Percentiles rank a stretch among this genome's conserved stretches.
phyloP scores from a whole-genome alignment of 2,888 invertebrate genomes.

The Cryptocheilus praepositus region DNA sequence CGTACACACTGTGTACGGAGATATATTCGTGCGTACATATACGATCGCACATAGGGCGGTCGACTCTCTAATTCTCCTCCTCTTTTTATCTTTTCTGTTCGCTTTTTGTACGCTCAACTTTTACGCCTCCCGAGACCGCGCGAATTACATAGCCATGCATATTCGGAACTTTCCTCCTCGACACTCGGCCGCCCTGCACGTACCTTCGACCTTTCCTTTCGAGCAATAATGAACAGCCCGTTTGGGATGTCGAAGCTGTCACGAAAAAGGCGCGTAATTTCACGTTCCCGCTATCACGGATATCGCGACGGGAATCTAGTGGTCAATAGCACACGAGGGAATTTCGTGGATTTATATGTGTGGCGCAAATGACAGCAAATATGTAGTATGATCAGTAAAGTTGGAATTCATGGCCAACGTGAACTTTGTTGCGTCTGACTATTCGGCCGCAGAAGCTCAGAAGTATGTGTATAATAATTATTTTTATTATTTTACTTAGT shows the following conservation, averaged over 20 bases:
- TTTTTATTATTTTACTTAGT: too few species aligned
- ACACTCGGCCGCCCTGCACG: conserved; percentile 32
- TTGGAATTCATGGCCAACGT: too few species aligned
- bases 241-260: conserved; percentile 39
- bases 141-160: conserved; percentile 54
- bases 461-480: too few species aligned
- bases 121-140: conserved; percentile 46
- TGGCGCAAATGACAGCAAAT: too few species aligned
- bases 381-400: too few species aligned
- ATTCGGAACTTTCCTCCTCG: conserved; percentile 48
- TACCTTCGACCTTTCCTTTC: conserved; percentile 37
- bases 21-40: too few species aligned
- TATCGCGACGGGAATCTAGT: conserved; percentile 1
- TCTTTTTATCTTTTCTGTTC: conserved; percentile 30
- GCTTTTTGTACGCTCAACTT: conserved; percentile 50
- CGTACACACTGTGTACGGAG: too few species aligned
- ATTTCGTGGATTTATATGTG: too few species aligned
- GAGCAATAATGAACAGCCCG: conserved; percentile 49
- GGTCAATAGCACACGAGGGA: too few species aligned
- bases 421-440: too few species aligned
- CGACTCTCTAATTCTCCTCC: not conserved
- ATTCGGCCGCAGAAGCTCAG: too few species aligned
- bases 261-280: conserved; percentile 37
- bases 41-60: too few species aligned
- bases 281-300: conserved; percentile 10